Conservation (phyloP, 2,888 invertebrate genomes). For the Eurois occulta region DNA sequence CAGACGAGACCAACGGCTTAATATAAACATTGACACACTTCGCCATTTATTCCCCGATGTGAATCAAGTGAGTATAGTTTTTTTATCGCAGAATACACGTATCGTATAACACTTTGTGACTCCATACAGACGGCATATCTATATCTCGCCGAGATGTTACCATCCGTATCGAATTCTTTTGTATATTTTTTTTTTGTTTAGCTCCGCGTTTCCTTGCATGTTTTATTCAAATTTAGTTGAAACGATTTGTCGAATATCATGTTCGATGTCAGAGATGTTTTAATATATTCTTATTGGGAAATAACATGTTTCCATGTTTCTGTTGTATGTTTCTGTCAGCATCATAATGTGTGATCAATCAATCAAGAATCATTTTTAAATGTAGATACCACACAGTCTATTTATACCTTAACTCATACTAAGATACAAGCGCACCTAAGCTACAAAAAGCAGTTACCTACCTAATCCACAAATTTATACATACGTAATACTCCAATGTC, state of each 20-base stretch:
- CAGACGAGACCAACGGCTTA: neutral
- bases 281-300: neutral
- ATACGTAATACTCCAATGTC: neutral
- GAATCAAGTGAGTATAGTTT: neutral
- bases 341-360: neutral
- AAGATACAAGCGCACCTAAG: neutral
- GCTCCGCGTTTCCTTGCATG: constrained; percentile 36
- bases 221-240: constrained; percentile 42
- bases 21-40: constrained; percentile 12
- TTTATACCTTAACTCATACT: neutral
- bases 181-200: constrained; percentile 29
- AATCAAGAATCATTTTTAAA: neutral
- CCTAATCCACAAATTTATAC: neutral
- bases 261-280: constrained; percentile 3
- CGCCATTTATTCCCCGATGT: neutral
- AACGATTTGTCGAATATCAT: constrained; percentile 18
- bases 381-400: neutral
- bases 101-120: constrained; percentile 24
- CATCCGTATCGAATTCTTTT: constrained; percentile 58
- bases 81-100: constrained; percentile 13
- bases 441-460: neutral
- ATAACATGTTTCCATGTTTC: neutral
- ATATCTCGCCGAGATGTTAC: constrained; percentile 43
- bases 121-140: constrained; percentile 13
- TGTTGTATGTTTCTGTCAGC: neutral